Evolutionary conservation across 2,113 vertebrate species (phyloP).

Genomic region (Nothobranchius furzeri): DNA sequence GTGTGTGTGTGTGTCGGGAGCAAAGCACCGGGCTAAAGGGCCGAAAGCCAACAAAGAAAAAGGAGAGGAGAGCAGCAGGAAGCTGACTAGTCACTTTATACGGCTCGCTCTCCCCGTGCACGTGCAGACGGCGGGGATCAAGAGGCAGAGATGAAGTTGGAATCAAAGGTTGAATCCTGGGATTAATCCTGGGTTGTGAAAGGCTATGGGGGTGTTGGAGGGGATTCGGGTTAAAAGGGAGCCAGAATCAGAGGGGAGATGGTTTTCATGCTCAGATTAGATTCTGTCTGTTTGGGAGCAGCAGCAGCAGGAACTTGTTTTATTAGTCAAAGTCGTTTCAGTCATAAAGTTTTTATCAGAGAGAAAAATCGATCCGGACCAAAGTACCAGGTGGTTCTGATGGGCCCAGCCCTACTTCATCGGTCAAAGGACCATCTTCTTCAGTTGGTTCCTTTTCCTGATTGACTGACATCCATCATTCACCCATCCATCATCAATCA

Average conservation of each 20-base stretch:
- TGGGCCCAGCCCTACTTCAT: no score
- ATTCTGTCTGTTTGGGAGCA: slow-evolving; percentile 4
- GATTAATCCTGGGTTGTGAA: slow-evolving; percentile 50
- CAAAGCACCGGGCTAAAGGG: slow-evolving; percentile 55
- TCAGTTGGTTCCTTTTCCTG: no score
- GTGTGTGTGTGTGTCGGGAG: slow-evolving; percentile 36
- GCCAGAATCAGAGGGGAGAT: not conserved
- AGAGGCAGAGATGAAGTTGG: slow-evolving; percentile 59
- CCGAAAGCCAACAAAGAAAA: slow-evolving; percentile 72
- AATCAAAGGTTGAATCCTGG: slow-evolving; percentile 65
- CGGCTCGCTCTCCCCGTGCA: slow-evolving; percentile 29
- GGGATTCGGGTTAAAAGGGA: slow-evolving; percentile 36
- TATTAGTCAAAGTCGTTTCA: no score
- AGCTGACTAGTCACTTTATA: slow-evolving; percentile 69
- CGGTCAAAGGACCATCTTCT: no score
- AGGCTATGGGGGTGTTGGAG: slow-evolving; percentile 24
- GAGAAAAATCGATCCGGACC: no score
- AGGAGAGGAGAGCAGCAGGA: slow-evolving; percentile 67
- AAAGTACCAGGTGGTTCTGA: no score
- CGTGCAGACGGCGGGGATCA: slow-evolving; percentile 43
- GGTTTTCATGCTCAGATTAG: slow-evolving; percentile 27
- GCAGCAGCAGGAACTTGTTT: not conserved
- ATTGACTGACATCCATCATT: no score
- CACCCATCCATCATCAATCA: no score
- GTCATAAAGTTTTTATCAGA: no score